Conservation (phyloP, 2,113 vertebrate species). For the Sapayoa aenigma region DNA sequence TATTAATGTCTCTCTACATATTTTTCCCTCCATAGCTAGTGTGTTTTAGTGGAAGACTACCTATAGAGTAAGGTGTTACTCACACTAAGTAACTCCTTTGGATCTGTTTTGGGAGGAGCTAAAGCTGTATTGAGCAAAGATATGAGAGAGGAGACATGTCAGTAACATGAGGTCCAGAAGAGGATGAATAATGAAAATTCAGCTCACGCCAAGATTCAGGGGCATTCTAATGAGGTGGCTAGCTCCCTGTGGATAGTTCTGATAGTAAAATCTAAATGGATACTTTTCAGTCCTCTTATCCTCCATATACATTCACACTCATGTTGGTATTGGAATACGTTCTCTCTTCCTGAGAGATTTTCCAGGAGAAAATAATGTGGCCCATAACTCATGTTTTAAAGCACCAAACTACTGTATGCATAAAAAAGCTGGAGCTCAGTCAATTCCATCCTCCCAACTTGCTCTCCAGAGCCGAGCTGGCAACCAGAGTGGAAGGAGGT, state of each 20-base stretch:
- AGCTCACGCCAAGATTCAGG: neutral
- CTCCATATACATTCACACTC: neutral
- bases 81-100: neutral
- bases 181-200: neutral
- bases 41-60: neutral
- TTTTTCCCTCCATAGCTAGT: neutral
- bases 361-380: constrained; percentile 10
- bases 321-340: neutral
- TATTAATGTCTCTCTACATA: neutral
- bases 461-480: neutral
- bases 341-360: constrained; percentile 25
- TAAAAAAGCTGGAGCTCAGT: constrained; percentile 25
- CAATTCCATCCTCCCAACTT: neutral
- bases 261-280: neutral
- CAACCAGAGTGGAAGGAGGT: neutral
- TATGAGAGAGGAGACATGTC: neutral
- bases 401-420: neutral
- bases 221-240: neutral
- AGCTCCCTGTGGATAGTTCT: neutral
- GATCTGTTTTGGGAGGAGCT: neutral
- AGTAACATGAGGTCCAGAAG: neutral
- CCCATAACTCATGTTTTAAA: constrained; percentile 17
- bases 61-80: neutral
- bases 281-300: neutral
- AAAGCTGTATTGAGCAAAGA: neutral